Evolutionary conservation across 2,888 invertebrate species (phyloP).

Genomic region (Acleris cristana): DNA sequence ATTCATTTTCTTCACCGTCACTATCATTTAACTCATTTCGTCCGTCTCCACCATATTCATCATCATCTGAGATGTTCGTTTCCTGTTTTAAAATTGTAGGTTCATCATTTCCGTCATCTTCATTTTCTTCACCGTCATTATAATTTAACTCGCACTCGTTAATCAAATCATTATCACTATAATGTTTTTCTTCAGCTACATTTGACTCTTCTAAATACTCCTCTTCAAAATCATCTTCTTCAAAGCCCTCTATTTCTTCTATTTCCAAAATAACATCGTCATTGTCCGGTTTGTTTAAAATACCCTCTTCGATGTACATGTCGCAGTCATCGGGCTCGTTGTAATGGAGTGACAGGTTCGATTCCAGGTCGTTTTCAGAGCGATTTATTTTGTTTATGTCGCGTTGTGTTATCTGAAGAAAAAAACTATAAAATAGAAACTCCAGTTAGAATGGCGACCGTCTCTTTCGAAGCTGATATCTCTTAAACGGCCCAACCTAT

Average conservation of each 20-base stretch:
- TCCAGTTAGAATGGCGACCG: no score
- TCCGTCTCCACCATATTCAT: no score
- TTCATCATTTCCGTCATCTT: no score
- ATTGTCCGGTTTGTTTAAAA: conserved; percentile 21
- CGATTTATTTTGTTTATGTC: conserved; percentile 61
- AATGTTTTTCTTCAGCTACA: conserved; percentile 55
- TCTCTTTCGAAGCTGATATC: no score
- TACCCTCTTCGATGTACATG: conserved; percentile 47
- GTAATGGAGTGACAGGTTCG: conserved; percentile 51
- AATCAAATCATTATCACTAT: not conserved
- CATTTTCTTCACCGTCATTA: conserved; percentile 9
- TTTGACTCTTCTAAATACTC: conserved; percentile 44
- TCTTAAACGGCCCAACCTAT: no score
- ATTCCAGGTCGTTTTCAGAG: conserved; percentile 47
- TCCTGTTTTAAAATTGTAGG: no score
- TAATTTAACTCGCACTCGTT: not conserved
- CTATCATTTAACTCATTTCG: not conserved
- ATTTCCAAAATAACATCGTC: conserved; percentile 44
- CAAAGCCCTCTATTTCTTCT: conserved; percentile 19
- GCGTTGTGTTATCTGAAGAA: conserved; percentile 59
- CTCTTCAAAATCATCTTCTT: conserved; percentile 39
- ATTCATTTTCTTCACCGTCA: conserved; percentile 4
- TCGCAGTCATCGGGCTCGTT: conserved; percentile 55
- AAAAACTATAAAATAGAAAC: no score
- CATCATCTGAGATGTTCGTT: no score